phyloP scores from a whole-genome alignment of 1,140 invertebrate genomes.

The Platyscapa corneri region DNA sequence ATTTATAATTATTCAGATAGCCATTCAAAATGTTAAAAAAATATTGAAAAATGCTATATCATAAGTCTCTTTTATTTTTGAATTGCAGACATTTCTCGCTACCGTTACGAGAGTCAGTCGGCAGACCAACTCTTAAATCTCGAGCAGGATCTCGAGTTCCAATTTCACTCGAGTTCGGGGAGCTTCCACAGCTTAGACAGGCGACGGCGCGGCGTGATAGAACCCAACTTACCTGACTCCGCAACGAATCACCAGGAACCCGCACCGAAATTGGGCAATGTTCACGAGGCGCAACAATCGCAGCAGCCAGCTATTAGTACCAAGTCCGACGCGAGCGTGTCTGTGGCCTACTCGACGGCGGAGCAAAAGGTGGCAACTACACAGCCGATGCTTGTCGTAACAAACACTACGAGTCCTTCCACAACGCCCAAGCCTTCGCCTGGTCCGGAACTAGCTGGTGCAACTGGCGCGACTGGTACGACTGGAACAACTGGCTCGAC shows the following conservation, averaged over 20 bases:
- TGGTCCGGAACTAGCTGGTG: neutral
- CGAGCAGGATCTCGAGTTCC: slow-evolving; percentile 33
- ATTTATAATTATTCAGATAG: too few species aligned
- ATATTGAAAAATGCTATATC: too few species aligned
- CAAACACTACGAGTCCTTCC: neutral
- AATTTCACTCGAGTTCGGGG: neutral
- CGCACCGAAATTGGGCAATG: neutral
- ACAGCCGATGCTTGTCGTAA: neutral
- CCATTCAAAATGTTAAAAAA: too few species aligned
- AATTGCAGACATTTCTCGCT: slow-evolving; percentile 24
- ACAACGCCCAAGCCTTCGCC: neutral
- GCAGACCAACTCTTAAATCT: neutral
- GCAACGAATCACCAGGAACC: neutral
- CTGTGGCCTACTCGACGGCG: slow-evolving; percentile 53
- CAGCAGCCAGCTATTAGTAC: slow-evolving; percentile 33
- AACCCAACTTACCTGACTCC: neutral
- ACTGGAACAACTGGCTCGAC: too few species aligned
- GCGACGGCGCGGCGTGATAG: neutral
- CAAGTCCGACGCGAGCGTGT: slow-evolving; percentile 26
- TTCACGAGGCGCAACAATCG: neutral
- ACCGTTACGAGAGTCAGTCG: neutral
- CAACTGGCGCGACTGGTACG: neutral
- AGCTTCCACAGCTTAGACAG: slow-evolving; percentile 4
- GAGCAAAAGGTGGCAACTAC: slow-evolving; percentile 32
- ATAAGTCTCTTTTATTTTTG: too few species aligned